Conservation (phyloP, 2,797 vertebrate species). For the Cirrhinus mrigala region DNA sequence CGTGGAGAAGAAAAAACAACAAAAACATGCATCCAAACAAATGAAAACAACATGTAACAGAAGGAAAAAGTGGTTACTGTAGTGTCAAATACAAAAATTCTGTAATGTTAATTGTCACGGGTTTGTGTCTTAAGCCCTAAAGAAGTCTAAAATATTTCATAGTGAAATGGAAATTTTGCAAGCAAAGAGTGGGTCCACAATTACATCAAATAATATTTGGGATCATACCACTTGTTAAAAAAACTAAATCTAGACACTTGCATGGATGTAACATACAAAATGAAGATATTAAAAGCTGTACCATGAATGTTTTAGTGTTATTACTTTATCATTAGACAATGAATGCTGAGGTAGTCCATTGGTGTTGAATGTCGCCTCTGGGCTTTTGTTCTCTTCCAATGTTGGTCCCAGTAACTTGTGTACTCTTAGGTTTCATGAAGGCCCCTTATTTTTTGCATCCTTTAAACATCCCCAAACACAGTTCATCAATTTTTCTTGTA, state of each 20-base stretch:
- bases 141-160: neutral
- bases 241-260: neutral
- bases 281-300: neutral
- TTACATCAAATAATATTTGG: neutral
- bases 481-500: neutral
- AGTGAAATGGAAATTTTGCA: neutral
- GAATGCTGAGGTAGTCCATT: conserved; percentile 57
- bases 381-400: neutral
- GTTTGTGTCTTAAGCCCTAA: neutral
- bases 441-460: neutral
- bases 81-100: neutral
- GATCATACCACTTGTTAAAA: neutral
- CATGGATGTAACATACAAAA: neutral
- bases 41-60: neutral
- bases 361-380: neutral
- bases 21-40: neutral
- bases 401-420: neutral
- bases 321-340: neutral
- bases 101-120: neutral
- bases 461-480: neutral
- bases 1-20: neutral
- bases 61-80: neutral
- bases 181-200: neutral
- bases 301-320: conserved; percentile 21
- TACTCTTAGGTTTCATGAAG: neutral